Evolutionary conservation across 2,888 invertebrate species (phyloP).

Genomic region (Autographa gamma): DNA sequence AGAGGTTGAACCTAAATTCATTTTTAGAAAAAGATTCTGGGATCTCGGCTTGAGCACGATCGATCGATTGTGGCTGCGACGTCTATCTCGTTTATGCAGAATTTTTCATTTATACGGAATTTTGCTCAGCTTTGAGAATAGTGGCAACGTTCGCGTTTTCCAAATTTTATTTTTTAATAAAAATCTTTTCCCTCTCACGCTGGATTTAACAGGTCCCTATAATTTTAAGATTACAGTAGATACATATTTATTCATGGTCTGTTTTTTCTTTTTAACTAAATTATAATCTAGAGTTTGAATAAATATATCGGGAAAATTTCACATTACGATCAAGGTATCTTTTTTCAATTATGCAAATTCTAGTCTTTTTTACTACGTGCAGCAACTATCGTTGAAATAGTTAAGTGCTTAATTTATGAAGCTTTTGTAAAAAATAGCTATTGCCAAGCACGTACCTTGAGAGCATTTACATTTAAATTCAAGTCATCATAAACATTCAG

Average conservation of each 20-base stretch:
- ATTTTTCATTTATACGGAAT: constrained; percentile 9
- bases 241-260: background rate
- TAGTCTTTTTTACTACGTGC: too few relatives aligned
- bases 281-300: background rate
- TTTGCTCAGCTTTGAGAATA: constrained; percentile 8
- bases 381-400: background rate
- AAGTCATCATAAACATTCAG: constrained; percentile 2
- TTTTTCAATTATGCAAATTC: background rate
- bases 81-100: constrained; percentile 8
- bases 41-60: background rate
- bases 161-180: constrained; percentile 7
- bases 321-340: background rate
- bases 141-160: constrained; percentile 7
- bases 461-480: background rate
- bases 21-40: constrained; percentile 8
- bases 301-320: background rate
- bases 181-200: background rate
- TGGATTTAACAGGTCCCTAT: background rate
- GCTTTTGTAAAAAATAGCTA: background rate
- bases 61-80: constrained; percentile 9
- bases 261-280: background rate
- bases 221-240: background rate
- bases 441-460: background rate
- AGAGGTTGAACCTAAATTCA: background rate
- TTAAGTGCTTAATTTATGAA: background rate